Base-by-base conservation (phyloP, 2,797 vertebrate species). In the Tarsius wallacei region DNA sequence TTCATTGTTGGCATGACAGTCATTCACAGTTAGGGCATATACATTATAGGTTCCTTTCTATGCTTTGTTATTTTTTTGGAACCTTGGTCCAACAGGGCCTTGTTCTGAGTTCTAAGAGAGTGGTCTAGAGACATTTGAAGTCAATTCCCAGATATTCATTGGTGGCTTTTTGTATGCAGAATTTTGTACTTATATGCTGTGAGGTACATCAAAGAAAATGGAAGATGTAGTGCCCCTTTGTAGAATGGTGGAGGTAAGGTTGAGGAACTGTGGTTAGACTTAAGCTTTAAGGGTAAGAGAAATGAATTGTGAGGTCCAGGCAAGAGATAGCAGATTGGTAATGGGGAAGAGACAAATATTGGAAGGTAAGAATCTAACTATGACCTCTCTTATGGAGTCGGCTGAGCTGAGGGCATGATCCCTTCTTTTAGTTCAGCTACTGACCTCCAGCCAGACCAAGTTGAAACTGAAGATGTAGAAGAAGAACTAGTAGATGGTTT, bases 401-500 rank as follows among this genome's bases (percentile, higher is more conserved):
- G n/a, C 74, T 76, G 87, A 73, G 33, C 68, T 76, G 53, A 61
- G 66, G 31, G 24, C 68, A 28, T 82, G 51, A 77, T 93, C 84
- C 90, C 94, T 96, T 90, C 77, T 95, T 96, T 57, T 12, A 98
- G 98, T 88, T 97, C 90, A 95, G 76, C 57, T 91, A 5, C 90
- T 83, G 88, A 97, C 36, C 89, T 92, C 49, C 95, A 28, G 28
- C 90, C 96, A 88, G 95, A 98, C 61, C 94, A 0, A 0, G 97
- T 14, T 90, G 98, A 98, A 66, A 84, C 91, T 22, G 98, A 98
- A 70, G 97, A 97, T 85, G 95, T 61, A 0, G 99, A 99, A 94
- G 99, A 99, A 95, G 99, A 99, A 91, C 98, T 99, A 89, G 98
- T 98, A 13, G 99, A 99, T 93, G 99, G 99, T 87, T 93, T 99